Evolutionary conservation across 2,113 vertebrate species (phyloP).

Genomic region (Carollia perspicillata): DNA sequence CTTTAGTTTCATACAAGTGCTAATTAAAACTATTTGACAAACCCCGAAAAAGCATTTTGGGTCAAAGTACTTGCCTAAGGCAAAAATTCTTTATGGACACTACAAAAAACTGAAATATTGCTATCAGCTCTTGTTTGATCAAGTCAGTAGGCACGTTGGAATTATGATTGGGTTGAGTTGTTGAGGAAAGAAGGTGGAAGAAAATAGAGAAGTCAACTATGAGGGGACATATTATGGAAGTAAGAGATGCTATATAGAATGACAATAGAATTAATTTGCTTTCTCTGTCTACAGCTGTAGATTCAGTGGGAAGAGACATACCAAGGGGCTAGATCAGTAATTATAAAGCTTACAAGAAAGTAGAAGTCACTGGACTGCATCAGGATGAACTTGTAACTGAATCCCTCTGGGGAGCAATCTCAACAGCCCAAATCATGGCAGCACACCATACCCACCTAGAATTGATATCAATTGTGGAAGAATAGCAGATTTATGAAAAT

Average conservation of each 20-base stretch:
- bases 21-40: background rate
- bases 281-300: background rate
- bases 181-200: background rate
- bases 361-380: background rate
- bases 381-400: background rate
- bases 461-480: background rate
- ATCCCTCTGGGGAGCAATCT: fast-evolving
- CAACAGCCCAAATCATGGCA: no score
- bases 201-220: background rate
- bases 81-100: background rate
- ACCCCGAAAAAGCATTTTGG: background rate
- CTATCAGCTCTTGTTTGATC: background rate
- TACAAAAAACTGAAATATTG: background rate
- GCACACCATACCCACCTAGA: fast-evolving
- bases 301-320: background rate
- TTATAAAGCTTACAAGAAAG: background rate
- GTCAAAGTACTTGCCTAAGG: background rate
- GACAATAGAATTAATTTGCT: background rate
- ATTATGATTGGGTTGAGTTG: background rate
- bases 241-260: background rate
- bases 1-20: background rate
- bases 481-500: background rate
- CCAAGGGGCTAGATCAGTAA: background rate
- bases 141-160: background rate
- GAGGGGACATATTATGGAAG: background rate